Evolutionary conservation across 1,140 invertebrate species (phyloP).

Genomic region (Drosophila ogumai): DNA sequence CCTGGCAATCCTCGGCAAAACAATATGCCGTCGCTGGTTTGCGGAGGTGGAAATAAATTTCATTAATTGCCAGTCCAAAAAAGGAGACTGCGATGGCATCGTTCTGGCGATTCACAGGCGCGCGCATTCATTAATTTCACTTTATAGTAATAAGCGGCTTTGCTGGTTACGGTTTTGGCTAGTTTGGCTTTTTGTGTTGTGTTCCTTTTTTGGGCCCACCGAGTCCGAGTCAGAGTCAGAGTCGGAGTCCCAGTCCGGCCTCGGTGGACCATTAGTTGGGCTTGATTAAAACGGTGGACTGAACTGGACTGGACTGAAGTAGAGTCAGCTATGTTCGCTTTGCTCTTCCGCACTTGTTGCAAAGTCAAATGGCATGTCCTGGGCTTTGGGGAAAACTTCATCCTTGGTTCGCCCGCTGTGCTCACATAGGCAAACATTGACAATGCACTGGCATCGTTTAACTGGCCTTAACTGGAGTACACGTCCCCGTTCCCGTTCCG

Average conservation of each 20-base stretch:
- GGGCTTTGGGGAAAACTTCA: constrained; percentile 59
- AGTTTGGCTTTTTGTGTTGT: constrained; percentile 28
- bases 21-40: constrained; percentile 53
- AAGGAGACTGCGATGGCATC: constrained; percentile 44
- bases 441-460: constrained; percentile 76
- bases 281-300: constrained; percentile 75
- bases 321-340: constrained; percentile 7
- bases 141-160: constrained; percentile 84
- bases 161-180: constrained; percentile 68
- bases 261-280: constrained; percentile 69
- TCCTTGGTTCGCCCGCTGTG: constrained; percentile 62
- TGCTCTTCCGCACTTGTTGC: constrained; percentile 68
- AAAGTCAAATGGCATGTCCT: constrained; percentile 77
- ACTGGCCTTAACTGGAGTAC: constrained; percentile 61
- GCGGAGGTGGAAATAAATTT: constrained; percentile 72
- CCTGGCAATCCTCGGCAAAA: constrained; percentile 31
- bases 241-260: constrained; percentile 2
- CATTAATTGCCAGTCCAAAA: constrained; percentile 76
- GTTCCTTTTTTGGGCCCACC: not conserved
- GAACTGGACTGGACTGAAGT: constrained; percentile 5
- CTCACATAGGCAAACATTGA: constrained; percentile 73
- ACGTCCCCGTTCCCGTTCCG: not conserved
- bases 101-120: constrained; percentile 19
- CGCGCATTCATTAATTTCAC: constrained; percentile 79
- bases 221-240: not conserved